Evolutionary conservation across 2,797 vertebrate genomes (phyloP), one percentile per base, ranked within the genome.

Genomic region (Syngnathus acus): DNA sequence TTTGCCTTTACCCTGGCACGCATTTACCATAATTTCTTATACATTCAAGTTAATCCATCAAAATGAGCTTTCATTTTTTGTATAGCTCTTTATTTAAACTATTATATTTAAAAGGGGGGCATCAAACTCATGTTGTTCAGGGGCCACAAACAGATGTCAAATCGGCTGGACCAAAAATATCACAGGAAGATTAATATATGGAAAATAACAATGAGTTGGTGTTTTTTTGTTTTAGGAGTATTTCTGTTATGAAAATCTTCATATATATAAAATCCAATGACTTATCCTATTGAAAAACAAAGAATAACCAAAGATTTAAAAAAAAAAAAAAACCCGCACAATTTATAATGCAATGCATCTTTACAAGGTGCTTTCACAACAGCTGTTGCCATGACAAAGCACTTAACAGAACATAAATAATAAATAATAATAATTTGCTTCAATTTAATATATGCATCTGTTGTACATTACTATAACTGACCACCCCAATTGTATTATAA

Each of bases 1-100:
- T 70, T 32, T 68, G 68, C 79, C 75, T 75, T 81, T 71, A 81
- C 81, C 59, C 51, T 10, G 71, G 70, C 76, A 37, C 68, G 81
- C 82, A 83, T 80, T 76, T 26, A 80, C 83, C 82, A 81, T 61
- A n/a, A 69, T 83, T 77, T 83, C 19, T 13, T 43, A 67, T 62
- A 53, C 65, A 71, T 84, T 80, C 73, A 74, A 40, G 78, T 81
- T 79, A 76, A 74, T 72, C 75, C 32, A 32, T 32, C 32, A 4
- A 32, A 32, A 32, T 32, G 32, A 32, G 32, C 32, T 32, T 32
- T 32, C 32, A 4, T 32, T 32, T 55, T 55, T 55, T 9, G 32
- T 21, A 51, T 53, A 7, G 9, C 9, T 55, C 6, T 6, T 55
- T 26, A 32, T 55, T 53, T 21, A 53, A 53, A 21, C 9, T 48